Evolutionary conservation across 2,888 invertebrate species (phyloP).

Genomic region (Tridacna crocea): DNA sequence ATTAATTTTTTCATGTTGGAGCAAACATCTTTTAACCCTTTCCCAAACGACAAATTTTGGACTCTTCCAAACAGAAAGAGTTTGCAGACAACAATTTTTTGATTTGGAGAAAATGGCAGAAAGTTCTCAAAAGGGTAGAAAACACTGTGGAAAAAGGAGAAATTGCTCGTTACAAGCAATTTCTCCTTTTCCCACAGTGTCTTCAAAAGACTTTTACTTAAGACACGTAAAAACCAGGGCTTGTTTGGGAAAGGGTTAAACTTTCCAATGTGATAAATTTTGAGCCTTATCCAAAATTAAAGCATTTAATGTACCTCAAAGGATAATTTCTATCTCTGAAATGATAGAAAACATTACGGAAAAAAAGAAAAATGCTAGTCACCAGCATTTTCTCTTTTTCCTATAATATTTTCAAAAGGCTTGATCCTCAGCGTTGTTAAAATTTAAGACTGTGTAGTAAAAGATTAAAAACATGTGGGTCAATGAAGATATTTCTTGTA

Average conservation of each 20-base stretch:
- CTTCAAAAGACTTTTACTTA: neutral
- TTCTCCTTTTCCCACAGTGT: neutral
- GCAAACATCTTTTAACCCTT: neutral
- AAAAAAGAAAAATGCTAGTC: too few relatives aligned
- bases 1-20: neutral
- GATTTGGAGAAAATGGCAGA: neutral
- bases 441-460: neutral
- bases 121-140: too few relatives aligned
- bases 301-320: neutral
- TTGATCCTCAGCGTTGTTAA: neutral
- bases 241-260: neutral
- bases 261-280: neutral
- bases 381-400: too few relatives aligned
- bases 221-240: neutral
- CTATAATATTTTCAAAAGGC: too few relatives aligned
- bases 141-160: too few relatives aligned
- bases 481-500: conserved; percentile 5
- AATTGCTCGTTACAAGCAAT: too few relatives aligned
- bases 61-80: neutral
- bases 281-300: neutral
- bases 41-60: neutral
- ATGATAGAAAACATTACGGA: too few relatives aligned
- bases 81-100: neutral
- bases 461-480: neutral
- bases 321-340: too few relatives aligned